phyloP scores from a whole-genome alignment of 2,113 vertebrate genomes.

The Sinosuthora webbiana region DNA sequence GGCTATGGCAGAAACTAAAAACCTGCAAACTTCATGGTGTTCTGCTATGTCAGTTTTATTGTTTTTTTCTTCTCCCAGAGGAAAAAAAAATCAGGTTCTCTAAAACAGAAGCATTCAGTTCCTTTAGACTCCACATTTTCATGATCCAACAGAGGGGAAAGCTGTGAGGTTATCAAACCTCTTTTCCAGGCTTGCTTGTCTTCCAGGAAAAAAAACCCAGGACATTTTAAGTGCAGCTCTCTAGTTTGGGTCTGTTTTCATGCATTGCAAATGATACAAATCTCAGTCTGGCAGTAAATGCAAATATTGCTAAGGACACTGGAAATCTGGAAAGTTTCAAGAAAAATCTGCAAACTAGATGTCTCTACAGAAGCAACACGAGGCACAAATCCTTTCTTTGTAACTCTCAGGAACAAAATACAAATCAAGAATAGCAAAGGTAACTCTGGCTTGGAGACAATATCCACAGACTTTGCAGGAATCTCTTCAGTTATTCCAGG shows the following conservation, averaged over 20 bases:
- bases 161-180: neutral
- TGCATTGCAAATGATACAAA: neutral
- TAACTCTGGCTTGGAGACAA: neutral
- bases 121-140: neutral
- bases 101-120: neutral
- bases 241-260: neutral
- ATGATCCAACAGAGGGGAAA: neutral
- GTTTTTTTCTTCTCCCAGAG: neutral
- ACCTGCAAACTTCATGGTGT: neutral
- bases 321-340: neutral
- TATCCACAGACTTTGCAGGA: neutral
- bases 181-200: neutral
- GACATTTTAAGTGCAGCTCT: neutral
- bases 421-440: neutral
- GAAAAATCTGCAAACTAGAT: neutral
- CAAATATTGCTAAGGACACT: neutral
- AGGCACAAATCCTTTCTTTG: neutral
- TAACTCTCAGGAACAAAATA: neutral
- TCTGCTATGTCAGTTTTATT: neutral
- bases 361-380: neutral
- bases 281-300: neutral
- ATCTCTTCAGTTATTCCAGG: neutral
- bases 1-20: neutral
- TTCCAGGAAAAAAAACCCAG: neutral
- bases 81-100: neutral